Base-by-base conservation (phyloP, 2,888 invertebrate species). In the Trichogramma dendrolimi region DNA sequence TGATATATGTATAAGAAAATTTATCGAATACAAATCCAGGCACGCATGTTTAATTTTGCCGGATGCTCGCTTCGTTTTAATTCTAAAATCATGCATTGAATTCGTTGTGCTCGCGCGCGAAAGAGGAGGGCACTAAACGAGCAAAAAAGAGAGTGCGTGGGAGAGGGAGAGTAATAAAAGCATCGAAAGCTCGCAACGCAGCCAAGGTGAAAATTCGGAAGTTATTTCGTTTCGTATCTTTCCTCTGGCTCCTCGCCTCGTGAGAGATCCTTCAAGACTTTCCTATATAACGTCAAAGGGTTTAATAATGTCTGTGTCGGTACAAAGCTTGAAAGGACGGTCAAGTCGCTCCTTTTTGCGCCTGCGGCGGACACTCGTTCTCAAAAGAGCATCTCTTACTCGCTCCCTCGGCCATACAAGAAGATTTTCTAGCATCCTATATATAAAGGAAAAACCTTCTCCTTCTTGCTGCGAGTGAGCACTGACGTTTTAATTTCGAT, bases 401-500 rank as follows among this genome's bases (percentile, higher is more conserved):
- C 14, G 39, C 47, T 39, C 10, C 7, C 47, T 27, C 48, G 38
- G 55, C 38, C 5, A 42, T 46, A 50, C 46, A 47, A 56, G 41
- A 54, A 55, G 46, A 62, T 27, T 27, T 27, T 27, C 27, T 27
- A 27, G 27, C 3, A 27, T 27, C 27, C 27, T 27, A 27, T 27
- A 63, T 46, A 62, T 63, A 64, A 61, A 60, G 55, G 43, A 49
- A 67, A 64, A 65, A 67, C 65, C 62, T 63, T 61, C 51, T 53
- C 55, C 49, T 48, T 51, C 60, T 48, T 58, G 49, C 43, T 52
- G 62, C 40, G 50, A 60, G 38, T 54, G 55, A 55, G 46, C 65
- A 67, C 68, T 27, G 70, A 72, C 71, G 72, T 74, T 76, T 76
- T 74, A 75, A 76, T 76, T 76, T 75, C 74, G 73, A 75, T 74